Evolutionary conservation across 2,113 vertebrate genomes (phyloP), one percentile per base, ranked within the genome.

Genomic region (Gymnocephalus cernua): DNA sequence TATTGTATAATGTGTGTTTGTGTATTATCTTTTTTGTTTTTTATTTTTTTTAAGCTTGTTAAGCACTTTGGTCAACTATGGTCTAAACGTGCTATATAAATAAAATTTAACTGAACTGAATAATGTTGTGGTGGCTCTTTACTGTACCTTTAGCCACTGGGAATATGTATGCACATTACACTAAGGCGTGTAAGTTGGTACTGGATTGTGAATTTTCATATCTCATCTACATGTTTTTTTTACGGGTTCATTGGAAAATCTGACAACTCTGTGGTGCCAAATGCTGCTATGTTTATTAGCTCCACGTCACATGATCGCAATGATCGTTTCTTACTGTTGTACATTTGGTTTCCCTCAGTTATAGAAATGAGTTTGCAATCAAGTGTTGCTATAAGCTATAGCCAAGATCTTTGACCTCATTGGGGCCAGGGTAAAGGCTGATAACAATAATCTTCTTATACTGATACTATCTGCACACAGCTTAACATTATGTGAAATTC

Each of bases 191-290:
- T 0, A 76, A 75, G 80, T 6, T 76, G 48, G 71, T 65, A 53
- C 58, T 48, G 15, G 58, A 57, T 48, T 35, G 75, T 75, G 51
- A 88, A 80, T 74, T 76, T 29, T 79, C 47, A 50, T 50, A 14
- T 74, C 41, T 63, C 8, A 15, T 63, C 67, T 73, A 13, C 50
- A 77, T 4, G n/a, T 66, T 82, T 69, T 82, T 10, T 38, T 65
- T 74, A 32, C 67, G 61, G 63, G n/a, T 75, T 83, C 16, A 74
- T 68, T 71, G 75, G 78, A 50, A 47, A 50, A 63, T 53, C 41
- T 54, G 63, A 79, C 25, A 56, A 63, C 63, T 68, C 38, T 3
- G 2, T 9, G 7, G 54, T 62, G 75, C 14, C 63, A 81, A 4
- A 64, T 67, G 59, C 21, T 44, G 41, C 45, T 15, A 1, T 32